Evolutionary conservation across 2,113 vertebrate species (phyloP), one percentile per base, ranked within the genome.

Genomic region (Anseranas semipalmata): DNA sequence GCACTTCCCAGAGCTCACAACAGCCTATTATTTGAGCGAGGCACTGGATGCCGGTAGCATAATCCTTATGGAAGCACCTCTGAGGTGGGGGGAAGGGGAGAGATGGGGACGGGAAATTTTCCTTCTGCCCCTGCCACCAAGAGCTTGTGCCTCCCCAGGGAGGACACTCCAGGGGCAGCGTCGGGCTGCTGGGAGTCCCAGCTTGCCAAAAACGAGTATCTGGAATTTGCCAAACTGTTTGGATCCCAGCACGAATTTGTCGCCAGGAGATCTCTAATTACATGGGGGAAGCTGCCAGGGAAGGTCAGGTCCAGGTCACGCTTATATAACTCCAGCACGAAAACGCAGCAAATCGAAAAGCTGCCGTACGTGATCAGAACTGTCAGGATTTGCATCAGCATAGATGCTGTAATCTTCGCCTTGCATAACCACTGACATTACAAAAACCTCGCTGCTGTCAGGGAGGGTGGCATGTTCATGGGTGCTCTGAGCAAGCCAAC

Each of bases 121-220:
- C 32, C 24, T 88, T 90, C 27, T 60, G 13, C 5, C 4, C 81
- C 63, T 89, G 72, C 43, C 48, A 78, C 16, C 20, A 43, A 80
- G 96, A 75, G 0, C 20, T 46, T 27, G 15, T 73, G 24, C 19
- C 8, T 83, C 33, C 66, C 14, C 35, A 8, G 12, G 74, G 58
- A 62, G n/a, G n/a, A 59, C 1, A 1, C 91, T 91, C 65, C 35
- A 63, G 55, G 25, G n/a, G 10, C 28, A 55, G 8, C n/a, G 46
- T 12, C 2, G 6, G 33, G 33, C n/a, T 87, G 9, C 67, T 92
- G 73, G 63, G 50, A 82, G 35, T 41, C 33, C 48, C 59, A 85
- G 35, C 32, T 91, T 93, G 60, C n/a, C 63, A 95, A 76, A 95
- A 90, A 81, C 77, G 73, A 90, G 58, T 46, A 86, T 77, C 46